phyloP scores from a whole-genome alignment of 2,888 invertebrate species.

The Schizaphis graminum region DNA sequence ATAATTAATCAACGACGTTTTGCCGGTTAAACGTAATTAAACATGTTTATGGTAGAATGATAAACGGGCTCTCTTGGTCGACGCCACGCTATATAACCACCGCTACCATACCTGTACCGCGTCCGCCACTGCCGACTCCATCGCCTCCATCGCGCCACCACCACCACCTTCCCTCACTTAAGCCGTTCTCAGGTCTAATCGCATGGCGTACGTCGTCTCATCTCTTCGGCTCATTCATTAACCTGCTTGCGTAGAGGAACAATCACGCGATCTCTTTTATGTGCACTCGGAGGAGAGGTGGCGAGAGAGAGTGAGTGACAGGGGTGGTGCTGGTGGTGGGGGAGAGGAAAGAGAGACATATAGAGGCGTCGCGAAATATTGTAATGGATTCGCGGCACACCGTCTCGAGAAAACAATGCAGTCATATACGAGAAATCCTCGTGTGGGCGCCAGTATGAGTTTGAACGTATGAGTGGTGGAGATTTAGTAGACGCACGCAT shows the following conservation, averaged over 20 bases:
- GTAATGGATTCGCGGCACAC: conserved; percentile 26
- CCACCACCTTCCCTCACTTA: background rate
- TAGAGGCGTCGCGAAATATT: conserved; percentile 16
- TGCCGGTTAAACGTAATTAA: conserved; percentile 63
- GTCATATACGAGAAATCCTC: background rate
- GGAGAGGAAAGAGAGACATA: background rate
- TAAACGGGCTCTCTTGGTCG: conserved; percentile 48
- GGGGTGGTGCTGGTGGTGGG: too few relatives aligned
- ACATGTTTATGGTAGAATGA: conserved; percentile 65
- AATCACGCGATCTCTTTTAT: conserved; percentile 35
- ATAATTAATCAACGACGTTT: conserved; percentile 65
- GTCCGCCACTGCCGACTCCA: background rate
- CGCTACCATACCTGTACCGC: background rate
- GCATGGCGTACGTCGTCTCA: conserved; percentile 21
- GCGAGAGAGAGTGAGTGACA: background rate
- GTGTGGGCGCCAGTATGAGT: background rate
- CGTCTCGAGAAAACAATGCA: background rate
- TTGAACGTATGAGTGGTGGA: background rate
- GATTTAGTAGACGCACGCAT: background rate
- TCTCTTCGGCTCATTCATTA: conserved; percentile 45
- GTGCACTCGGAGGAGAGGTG: background rate
- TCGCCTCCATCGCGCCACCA: background rate
- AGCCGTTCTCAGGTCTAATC: conserved; percentile 56
- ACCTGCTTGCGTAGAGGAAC: conserved; percentile 19
- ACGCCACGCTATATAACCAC: conserved; percentile 11